Conservation (phyloP, 2,888 invertebrate species). For the Ferdinandea cuprea region DNA sequence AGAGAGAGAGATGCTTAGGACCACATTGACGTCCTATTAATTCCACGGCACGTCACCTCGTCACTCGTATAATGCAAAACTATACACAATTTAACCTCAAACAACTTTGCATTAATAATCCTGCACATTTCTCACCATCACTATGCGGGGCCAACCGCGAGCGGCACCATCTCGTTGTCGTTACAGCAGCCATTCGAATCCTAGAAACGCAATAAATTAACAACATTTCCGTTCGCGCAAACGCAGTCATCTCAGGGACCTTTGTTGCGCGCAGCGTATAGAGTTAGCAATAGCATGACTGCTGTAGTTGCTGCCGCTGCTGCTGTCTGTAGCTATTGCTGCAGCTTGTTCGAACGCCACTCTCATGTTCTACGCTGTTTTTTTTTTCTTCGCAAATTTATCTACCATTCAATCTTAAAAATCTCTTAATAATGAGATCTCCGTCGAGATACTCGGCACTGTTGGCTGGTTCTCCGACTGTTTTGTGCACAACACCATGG, state of each 20-base stretch:
- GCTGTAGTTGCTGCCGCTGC: constrained; percentile 35
- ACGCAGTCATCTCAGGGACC: constrained; percentile 54
- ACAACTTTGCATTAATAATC: constrained; percentile 63
- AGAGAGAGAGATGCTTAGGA: constrained; percentile 33
- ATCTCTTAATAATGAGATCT: constrained; percentile 70
- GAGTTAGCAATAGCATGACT: no score
- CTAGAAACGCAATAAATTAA: constrained; percentile 66
- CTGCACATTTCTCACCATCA: constrained; percentile 58
- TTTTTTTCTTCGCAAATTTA: constrained; percentile 55
- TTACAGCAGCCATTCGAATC: constrained; percentile 50
- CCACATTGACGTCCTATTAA: constrained; percentile 60
- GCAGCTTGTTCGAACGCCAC: constrained; percentile 52
- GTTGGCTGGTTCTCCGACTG: constrained; percentile 23
- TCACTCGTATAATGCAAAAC: constrained; percentile 42
- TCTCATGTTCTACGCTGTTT: constrained; percentile 55
- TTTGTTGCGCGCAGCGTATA: constrained; percentile 24
- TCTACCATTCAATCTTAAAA: constrained; percentile 68
- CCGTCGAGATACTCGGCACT: constrained; percentile 32
- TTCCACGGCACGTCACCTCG: constrained; percentile 41
- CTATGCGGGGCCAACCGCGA: constrained; percentile 7
- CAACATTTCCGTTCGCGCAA: constrained; percentile 68
- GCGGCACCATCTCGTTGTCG: background rate
- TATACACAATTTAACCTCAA: constrained; percentile 45
- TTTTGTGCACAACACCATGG: constrained; percentile 40
- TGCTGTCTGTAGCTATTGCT: constrained; percentile 41